These are phyloP conservation scores for Anoplolepis gracilipes DNA, from an alignment of 1,140 invertebrate genomes.

Conservation along the genomic window DNA sequence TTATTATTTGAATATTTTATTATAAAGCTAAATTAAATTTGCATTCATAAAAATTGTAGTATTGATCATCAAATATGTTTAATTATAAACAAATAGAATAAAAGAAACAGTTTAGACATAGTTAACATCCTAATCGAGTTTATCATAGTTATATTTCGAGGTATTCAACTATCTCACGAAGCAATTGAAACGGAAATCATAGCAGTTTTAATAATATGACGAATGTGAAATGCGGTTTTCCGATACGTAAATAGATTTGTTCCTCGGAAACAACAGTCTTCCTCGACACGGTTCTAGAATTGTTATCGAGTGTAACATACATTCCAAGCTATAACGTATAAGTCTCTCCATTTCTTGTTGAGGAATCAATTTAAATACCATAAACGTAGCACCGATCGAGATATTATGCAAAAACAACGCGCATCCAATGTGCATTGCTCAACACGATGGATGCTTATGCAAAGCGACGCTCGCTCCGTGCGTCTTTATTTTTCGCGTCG, in stretches of 20 bases:
- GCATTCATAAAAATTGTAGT: background rate
- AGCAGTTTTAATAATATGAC: slow-evolving; percentile 43
- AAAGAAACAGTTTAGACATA: background rate
- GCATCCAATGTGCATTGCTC: slow-evolving; percentile 76
- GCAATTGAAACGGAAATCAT: slow-evolving; percentile 27
- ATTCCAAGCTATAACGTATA: slow-evolving; percentile 1
- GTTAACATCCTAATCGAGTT: slow-evolving; percentile 1
- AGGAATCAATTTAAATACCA: slow-evolving; percentile 52
- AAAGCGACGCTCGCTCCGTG: slow-evolving; percentile 57
- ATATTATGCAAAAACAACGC: slow-evolving; percentile 61
- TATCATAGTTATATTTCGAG: slow-evolving; percentile 25
- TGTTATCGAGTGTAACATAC: background rate
- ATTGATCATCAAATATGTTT: background rate
- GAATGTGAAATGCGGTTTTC: slow-evolving; percentile 22
- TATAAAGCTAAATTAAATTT: background rate
- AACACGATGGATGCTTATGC: slow-evolving; percentile 70
- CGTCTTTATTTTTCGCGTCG: slow-evolving; percentile 67
- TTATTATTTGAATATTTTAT: background rate
- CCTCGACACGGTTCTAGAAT: slow-evolving; percentile 4
- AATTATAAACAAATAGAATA: background rate
- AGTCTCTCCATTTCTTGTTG: slow-evolving; percentile 25
- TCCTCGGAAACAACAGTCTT: background rate
- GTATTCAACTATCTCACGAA: background rate
- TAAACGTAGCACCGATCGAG: slow-evolving; percentile 25
- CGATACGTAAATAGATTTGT: slow-evolving; percentile 51